Evolutionary conservation across 2,888 invertebrate species (phyloP).

Genomic region (Reticulitermes lucifugus): DNA sequence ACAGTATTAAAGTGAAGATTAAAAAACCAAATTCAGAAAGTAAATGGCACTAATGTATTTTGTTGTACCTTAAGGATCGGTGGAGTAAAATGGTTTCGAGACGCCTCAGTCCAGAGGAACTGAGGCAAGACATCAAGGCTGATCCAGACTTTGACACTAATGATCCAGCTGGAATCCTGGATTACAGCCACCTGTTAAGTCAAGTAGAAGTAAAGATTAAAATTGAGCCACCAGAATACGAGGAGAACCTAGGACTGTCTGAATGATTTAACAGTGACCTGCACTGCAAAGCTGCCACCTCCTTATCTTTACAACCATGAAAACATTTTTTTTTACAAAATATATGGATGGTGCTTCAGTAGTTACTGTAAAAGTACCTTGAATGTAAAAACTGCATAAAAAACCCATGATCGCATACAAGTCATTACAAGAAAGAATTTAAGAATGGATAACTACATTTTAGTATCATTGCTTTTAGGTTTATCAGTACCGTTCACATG

Average conservation of each 20-base stretch:
- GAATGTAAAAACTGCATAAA: too few relatives aligned
- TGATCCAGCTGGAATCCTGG: constrained; percentile 38
- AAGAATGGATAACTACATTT: too few relatives aligned
- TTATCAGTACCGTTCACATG: too few relatives aligned
- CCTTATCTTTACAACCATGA: not conserved
- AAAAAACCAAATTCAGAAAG: too few relatives aligned
- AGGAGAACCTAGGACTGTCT: not conserved
- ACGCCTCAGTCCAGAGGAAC: constrained; percentile 46
- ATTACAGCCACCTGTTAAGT: constrained; percentile 57
- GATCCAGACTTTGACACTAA: constrained; percentile 49
- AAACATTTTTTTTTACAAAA: too few relatives aligned
- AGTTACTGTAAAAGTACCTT: too few relatives aligned
- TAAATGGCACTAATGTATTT: not conserved
- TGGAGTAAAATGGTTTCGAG: constrained; percentile 56
- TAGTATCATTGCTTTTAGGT: too few relatives aligned
- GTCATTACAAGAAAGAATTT: too few relatives aligned
- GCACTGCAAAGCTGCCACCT: not conserved
- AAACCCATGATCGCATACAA: too few relatives aligned
- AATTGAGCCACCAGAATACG: constrained; percentile 55
- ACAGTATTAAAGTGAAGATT: too few relatives aligned
- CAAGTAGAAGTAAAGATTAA: constrained; percentile 59
- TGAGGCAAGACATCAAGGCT: constrained; percentile 52
- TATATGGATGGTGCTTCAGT: too few relatives aligned
- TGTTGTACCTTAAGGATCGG: constrained; percentile 54
- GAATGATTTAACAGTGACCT: not conserved